A percentile compares a stretch with the other conserved stretches of the same genome.
These are phyloP conservation scores for Mamestra brassicae DNA, from an alignment of 2,888 invertebrate species.

Conservation along the genomic window DNA sequence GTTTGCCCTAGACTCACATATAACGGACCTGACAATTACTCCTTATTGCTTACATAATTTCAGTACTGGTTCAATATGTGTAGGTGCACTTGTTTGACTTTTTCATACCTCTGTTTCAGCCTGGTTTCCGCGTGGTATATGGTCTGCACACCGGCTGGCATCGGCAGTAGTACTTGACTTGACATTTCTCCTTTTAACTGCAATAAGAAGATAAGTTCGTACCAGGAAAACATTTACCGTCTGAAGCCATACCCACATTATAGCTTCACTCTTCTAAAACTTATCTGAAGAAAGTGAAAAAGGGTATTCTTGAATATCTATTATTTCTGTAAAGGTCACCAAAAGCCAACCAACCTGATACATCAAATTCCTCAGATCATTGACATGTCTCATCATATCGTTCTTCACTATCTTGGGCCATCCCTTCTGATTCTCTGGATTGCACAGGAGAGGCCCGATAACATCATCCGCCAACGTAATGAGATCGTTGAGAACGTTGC, in stretches of 20 bases:
- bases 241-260: background rate
- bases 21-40: background rate
- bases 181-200: constrained; percentile 95
- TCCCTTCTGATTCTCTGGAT: constrained; percentile 92
- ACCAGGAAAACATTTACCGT: background rate
- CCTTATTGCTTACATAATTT: background rate
- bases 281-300: background rate
- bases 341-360: constrained; percentile 90
- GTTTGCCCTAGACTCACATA: background rate
- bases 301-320: background rate
- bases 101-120: constrained; percentile 81
- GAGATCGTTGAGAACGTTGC: constrained; percentile 93
- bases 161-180: constrained; percentile 96
- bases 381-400: constrained; percentile 93
- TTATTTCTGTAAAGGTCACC: background rate
- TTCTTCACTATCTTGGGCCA: constrained; percentile 94
- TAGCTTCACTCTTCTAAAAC: background rate
- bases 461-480: constrained; percentile 93
- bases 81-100: background rate
- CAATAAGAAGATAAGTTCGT: constrained; percentile 28
- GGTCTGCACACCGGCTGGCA: constrained; percentile 94
- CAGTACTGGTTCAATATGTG: background rate
- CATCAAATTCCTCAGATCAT: constrained; percentile 93
- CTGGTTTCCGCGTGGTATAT: constrained; percentile 92
- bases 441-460: constrained; percentile 93